phyloP scores from a whole-genome alignment of 2,888 invertebrate genomes.

The Clivina fossor region DNA sequence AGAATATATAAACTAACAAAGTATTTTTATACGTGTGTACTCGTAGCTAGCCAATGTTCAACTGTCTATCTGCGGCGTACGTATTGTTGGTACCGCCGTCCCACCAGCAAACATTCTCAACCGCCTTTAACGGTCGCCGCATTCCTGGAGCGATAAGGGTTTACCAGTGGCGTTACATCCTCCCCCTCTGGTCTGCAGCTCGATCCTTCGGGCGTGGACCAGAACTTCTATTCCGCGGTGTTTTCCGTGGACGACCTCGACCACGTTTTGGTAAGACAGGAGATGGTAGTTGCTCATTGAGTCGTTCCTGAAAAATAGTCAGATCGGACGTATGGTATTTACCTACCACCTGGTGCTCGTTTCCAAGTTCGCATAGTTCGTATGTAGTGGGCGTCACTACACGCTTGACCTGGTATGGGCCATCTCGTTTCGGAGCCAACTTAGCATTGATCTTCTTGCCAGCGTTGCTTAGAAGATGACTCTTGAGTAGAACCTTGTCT shows the following conservation, averaged over 20 bases:
- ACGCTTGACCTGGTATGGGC: conserved; percentile 38
- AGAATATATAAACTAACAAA: no score
- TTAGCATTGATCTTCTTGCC: conserved; percentile 36
- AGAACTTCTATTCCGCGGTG: background rate
- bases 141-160: background rate
- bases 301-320: background rate
- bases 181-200: conserved; percentile 4
- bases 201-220: background rate
- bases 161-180: background rate
- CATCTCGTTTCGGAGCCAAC: conserved; percentile 41
- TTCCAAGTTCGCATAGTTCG: background rate
- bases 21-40: no score
- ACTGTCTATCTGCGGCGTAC: no score
- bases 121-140: no score
- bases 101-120: no score
- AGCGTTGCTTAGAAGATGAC: conserved; percentile 33
- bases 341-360: background rate
- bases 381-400: background rate
- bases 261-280: background rate
- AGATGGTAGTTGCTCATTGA: background rate
- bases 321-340: background rate
- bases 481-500: conserved; percentile 34
- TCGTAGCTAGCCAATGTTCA: no score
- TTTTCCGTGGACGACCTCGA: background rate
- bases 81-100: no score